These are phyloP conservation scores for Hippocampus zosterae DNA, from an alignment of 2,113 vertebrate species.

Conservation along the genomic window DNA sequence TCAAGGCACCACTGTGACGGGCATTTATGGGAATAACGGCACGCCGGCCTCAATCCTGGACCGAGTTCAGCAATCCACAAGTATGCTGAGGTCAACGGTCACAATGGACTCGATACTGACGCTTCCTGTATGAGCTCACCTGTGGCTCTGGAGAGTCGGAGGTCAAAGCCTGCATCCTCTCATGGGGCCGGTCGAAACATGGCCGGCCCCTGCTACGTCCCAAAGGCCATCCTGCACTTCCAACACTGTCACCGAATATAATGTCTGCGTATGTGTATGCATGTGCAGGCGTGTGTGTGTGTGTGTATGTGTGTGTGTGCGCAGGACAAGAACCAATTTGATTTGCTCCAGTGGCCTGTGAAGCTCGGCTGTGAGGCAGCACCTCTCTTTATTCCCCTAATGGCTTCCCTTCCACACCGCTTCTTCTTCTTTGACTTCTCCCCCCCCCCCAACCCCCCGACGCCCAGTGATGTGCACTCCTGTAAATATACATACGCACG, in stretches of 20 bases:
- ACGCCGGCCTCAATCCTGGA: neutral
- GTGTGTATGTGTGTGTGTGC: slow-evolving; percentile 16
- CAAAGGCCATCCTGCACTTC: slow-evolving; percentile 45
- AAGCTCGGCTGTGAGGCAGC: slow-evolving; percentile 84
- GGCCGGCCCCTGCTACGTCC: slow-evolving; percentile 59
- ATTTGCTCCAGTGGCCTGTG: slow-evolving; percentile 94
- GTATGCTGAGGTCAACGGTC: slow-evolving; percentile 1
- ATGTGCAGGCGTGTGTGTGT: slow-evolving; percentile 5
- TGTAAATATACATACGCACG: slow-evolving; percentile 91
- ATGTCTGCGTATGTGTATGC: slow-evolving; percentile 4
- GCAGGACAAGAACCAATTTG: slow-evolving; percentile 95
- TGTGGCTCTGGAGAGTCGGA: slow-evolving; percentile 53
- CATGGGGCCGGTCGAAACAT: slow-evolving; percentile 48
- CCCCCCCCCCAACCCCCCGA: slow-evolving; percentile 79
- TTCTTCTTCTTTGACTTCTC: slow-evolving; percentile 73
- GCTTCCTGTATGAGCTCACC: slow-evolving; percentile 40
- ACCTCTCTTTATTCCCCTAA: slow-evolving; percentile 91
- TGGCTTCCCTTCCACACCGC: slow-evolving; percentile 72
- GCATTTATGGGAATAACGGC: neutral
- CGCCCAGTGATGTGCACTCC: slow-evolving; percentile 86
- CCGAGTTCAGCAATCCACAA: neutral
- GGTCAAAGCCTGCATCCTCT: slow-evolving; percentile 49
- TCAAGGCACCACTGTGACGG: too few relatives aligned
- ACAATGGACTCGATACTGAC: neutral
- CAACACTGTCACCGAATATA: slow-evolving; percentile 31